A percentile compares a stretch with the other conserved stretches of the same genome.
Conservation (phyloP, 2,888 invertebrate species). For the Brachyptera risi region DNA sequence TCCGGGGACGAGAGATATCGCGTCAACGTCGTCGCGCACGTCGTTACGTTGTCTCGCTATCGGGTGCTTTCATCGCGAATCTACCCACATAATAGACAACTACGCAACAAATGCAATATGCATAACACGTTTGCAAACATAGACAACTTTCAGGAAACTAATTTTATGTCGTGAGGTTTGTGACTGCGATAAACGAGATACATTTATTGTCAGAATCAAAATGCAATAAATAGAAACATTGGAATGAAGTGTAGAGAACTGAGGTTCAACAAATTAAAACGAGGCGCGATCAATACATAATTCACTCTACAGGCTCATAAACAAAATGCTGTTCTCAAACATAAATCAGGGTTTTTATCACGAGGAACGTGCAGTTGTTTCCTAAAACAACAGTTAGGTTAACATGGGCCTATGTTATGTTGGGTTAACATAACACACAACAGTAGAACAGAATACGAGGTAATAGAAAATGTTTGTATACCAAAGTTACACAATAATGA, state of each 20-base stretch:
- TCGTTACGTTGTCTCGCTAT: no score
- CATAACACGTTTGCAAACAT: no score
- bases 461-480: no score
- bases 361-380: not conserved
- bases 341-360: no score
- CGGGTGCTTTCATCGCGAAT: no score
- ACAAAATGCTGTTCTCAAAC: not conserved
- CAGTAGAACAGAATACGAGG: no score
- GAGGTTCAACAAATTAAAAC: constrained; percentile 5
- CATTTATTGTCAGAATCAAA: not conserved
- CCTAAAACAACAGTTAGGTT: no score
- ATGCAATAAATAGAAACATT: no score
- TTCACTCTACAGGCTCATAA: not conserved
- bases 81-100: not conserved
- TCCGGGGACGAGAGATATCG: not conserved
- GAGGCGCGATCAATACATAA: constrained; percentile 6
- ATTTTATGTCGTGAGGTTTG: not conserved
- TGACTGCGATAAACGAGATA: not conserved
- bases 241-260: not conserved
- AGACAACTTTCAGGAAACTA: not conserved
- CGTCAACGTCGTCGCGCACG: no score
- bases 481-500: no score
- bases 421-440: not conserved
- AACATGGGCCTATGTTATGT: no score
- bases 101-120: not conserved